Base-by-base conservation (phyloP, 2,888 invertebrate genomes). In the Athrips mouffetella region DNA sequence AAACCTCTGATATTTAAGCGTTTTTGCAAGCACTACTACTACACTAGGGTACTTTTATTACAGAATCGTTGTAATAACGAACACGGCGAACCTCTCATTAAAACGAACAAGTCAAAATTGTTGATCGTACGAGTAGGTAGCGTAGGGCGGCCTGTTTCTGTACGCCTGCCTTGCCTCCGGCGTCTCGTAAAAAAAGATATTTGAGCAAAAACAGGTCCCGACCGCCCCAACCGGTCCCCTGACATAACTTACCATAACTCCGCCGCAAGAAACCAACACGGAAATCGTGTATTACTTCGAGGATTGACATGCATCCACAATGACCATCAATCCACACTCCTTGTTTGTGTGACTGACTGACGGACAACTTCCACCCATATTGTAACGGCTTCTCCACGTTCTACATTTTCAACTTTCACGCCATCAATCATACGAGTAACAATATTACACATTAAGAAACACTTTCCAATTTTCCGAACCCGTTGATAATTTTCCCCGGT, bases 101-200 rank as follows among this genome's bases (percentile, higher is more conserved):
- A n/a, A n/a, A n/a, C n/a, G n/a, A n/a, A n/a, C n/a, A n/a, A n/a
- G n/a, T n/a, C n/a, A n/a, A n/a, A n/a, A n/a, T n/a, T 4, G 2
- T 18, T 1, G n/a, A n/a, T 2, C 18, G 37, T 37, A 20, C 16
- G 37, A 37, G 37, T 1, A 35, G 8, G 45, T 25, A n/a, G n/a
- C n/a, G 59, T 64, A 60, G 65, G 60, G 37, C 21, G 13, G 37
- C 21, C 21, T 18, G 64, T 65, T 64, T 59, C 70, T 67, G 27
- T 53, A 47, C 48, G 54, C 27, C 10, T 59, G 52, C 50, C 49
- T 52, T 48, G 51, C 31, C 46, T 50, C 57, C 54, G 57, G 50
- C 5, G 42, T 15, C 35, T 67, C 62, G 61, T 66, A 68, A 74
- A 74, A 73, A 70, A 70, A 65, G 60, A 69, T 63, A 72, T 65